A percentile compares a stretch with the other conserved stretches of the same genome.
Evolutionary conservation across 2,113 vertebrate genomes (phyloP).

Genomic region (Dolichallabes microphthalmus): DNA sequence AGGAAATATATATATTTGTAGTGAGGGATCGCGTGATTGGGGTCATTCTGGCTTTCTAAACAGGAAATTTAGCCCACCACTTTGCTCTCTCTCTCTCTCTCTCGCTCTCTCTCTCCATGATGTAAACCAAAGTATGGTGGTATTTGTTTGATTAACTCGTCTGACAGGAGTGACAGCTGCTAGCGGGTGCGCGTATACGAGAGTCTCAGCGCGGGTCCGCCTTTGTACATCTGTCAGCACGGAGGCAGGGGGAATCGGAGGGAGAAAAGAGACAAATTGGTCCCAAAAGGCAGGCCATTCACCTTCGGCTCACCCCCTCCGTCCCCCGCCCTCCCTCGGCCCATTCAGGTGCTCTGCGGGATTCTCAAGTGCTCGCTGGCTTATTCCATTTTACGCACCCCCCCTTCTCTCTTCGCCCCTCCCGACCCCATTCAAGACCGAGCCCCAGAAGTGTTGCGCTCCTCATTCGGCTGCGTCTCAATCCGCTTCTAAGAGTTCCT

Average conservation of each 20-base stretch:
- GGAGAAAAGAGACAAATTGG: slow-evolving; percentile 99
- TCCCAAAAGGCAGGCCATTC: slow-evolving; percentile 99
- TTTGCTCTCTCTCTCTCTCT: slow-evolving; percentile 54
- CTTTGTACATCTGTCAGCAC: slow-evolving; percentile 99
- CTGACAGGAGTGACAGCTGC: slow-evolving; percentile 99
- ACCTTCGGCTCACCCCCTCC: slow-evolving; percentile 87
- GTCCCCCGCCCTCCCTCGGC: slow-evolving; percentile 66
- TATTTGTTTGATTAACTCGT: slow-evolving; percentile 99
- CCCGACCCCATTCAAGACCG: slow-evolving; percentile 83
- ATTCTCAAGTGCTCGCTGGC: slow-evolving; percentile 98
- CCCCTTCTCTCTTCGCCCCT: slow-evolving; percentile 70
- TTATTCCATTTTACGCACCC: slow-evolving; percentile 95
- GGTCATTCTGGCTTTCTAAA: slow-evolving; percentile 10
- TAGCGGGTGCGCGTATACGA: slow-evolving; percentile 93
- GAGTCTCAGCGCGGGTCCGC: slow-evolving; percentile 97
- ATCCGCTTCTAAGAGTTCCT: slow-evolving; percentile 81
- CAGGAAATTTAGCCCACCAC: slow-evolving; percentile 23
- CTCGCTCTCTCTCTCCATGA: slow-evolving; percentile 55
- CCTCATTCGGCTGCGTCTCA: slow-evolving; percentile 86
- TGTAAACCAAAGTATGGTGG: slow-evolving; percentile 92
- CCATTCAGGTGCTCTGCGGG: slow-evolving; percentile 98
- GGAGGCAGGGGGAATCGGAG: slow-evolving; percentile 87
- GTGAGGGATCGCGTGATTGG: neutral
- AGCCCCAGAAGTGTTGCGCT: slow-evolving; percentile 99
- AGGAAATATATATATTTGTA: slow-evolving; percentile 18